phyloP scores from a whole-genome alignment of 1,140 invertebrate genomes.

The Cryptotermes secundus region DNA sequence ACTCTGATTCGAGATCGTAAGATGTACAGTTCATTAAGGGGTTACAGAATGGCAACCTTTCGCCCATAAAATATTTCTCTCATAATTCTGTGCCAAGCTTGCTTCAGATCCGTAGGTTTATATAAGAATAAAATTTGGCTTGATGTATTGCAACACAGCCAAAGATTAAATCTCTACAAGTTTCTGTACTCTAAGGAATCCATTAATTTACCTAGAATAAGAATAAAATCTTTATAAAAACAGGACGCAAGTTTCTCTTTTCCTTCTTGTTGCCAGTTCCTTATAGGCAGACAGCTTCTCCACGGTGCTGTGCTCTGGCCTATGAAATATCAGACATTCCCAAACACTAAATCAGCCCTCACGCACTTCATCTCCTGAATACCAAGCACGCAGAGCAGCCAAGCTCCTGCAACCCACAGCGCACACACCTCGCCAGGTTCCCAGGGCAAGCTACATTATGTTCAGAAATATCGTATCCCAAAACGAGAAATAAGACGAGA shows the following conservation, averaged over 20 bases:
- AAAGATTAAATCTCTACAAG: not conserved
- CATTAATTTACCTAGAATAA: constrained; percentile 8
- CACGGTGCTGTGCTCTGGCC: not conserved
- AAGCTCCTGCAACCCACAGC: not conserved
- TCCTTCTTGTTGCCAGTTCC: not conserved
- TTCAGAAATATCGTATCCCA: not conserved
- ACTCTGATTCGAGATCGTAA: no score
- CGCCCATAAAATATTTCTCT: no score
- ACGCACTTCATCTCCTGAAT: not conserved
- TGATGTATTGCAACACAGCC: not conserved
- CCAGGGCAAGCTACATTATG: not conserved
- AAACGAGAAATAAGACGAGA: not conserved
- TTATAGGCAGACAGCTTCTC: constrained; percentile 10
- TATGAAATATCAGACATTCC: constrained; percentile 19
- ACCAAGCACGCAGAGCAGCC: not conserved
- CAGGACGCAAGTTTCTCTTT: not conserved
- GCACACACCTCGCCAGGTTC: not conserved
- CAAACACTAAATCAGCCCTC: constrained; percentile 6
- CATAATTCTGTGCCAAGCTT: no score
- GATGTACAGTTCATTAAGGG: no score
- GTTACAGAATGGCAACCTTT: no score
- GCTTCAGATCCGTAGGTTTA: not conserved
- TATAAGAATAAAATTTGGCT: not conserved
- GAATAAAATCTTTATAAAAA: not conserved
- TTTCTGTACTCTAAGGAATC: not conserved